A percentile compares a stretch with the other conserved stretches of the same genome.
phyloP scores from a whole-genome alignment of 2,888 invertebrate genomes.

The Epinotia demarniana region DNA sequence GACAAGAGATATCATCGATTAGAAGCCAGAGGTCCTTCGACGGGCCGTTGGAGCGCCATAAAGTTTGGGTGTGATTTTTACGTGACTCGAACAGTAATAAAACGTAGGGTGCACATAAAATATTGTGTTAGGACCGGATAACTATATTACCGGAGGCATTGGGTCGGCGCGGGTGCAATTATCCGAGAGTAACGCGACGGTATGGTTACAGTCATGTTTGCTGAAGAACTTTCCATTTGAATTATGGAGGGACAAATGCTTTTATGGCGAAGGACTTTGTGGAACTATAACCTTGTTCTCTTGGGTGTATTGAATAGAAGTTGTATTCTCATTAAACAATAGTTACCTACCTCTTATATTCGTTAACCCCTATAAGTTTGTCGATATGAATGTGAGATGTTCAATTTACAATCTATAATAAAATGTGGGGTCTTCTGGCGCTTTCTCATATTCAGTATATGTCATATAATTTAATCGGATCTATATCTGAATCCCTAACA shows the following conservation, averaged over 20 bases:
- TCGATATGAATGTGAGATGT: no score
- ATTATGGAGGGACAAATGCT: slow-evolving; percentile 2
- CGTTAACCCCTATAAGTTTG: no score
- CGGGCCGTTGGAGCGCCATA: slow-evolving; percentile 24
- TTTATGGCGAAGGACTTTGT: neutral
- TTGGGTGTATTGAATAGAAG: no score
- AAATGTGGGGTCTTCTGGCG: no score
- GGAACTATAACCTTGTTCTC: neutral
- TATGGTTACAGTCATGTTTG: slow-evolving; percentile 28
- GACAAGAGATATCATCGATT: slow-evolving; percentile 30
- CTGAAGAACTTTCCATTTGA: slow-evolving; percentile 24
- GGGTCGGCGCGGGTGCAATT: slow-evolving; percentile 47
- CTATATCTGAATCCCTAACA: no score
- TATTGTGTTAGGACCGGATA: slow-evolving; percentile 68
- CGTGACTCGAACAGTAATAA: slow-evolving; percentile 39
- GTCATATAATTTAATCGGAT: no score
- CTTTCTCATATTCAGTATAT: no score
- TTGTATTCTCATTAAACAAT: no score
- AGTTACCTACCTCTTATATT: no score
- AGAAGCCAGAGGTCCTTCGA: neutral
- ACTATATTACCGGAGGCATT: slow-evolving; percentile 57
- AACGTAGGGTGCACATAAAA: slow-evolving; percentile 56
- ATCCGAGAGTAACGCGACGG: slow-evolving; percentile 29
- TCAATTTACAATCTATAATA: no score
- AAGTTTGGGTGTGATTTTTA: slow-evolving; percentile 41